A percentile compares a stretch with the other conserved stretches of the same genome.
Evolutionary conservation across 1,140 invertebrate species (phyloP).

Genomic region (Drosophila aff.): DNA sequence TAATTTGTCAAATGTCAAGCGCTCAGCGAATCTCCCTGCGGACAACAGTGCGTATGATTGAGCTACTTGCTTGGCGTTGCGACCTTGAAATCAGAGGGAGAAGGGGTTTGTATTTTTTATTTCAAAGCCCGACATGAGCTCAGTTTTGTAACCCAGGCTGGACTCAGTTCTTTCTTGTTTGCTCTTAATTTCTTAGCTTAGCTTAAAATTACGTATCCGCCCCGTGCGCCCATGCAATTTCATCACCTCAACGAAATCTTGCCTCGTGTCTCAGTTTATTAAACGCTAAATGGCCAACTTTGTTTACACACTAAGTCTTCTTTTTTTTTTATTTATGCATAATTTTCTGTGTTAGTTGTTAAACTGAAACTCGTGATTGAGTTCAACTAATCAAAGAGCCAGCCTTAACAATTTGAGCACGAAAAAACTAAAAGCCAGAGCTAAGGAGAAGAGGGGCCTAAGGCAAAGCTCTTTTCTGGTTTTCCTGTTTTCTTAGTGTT

Average conservation of each 20-base stretch:
- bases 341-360: conserved; percentile 55
- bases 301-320: conserved; percentile 27
- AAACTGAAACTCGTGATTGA: conserved; percentile 72
- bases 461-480: conserved; percentile 15
- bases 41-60: conserved; percentile 57
- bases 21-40: conserved; percentile 7
- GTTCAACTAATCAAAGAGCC: conserved; percentile 24
- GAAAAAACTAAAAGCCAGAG: not conserved
- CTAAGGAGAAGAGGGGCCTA: too few species aligned
- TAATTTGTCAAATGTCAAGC: conserved; percentile 54
- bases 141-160: not conserved
- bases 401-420: conserved; percentile 69
- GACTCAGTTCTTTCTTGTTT: not conserved
- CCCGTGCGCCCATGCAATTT: conserved; percentile 20
- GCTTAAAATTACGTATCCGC: conserved; percentile 41
- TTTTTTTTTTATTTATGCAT: conserved; percentile 51
- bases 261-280: conserved; percentile 33
- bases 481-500: conserved; percentile 44
- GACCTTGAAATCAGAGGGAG: conserved; percentile 23
- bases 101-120: not conserved
- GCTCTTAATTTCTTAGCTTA: not conserved
- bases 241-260: conserved; percentile 23
- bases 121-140: too few species aligned
- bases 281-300: conserved; percentile 33
- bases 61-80: not conserved